Conservation (phyloP, 2,888 invertebrate species). For the Cephus nigrinus region DNA sequence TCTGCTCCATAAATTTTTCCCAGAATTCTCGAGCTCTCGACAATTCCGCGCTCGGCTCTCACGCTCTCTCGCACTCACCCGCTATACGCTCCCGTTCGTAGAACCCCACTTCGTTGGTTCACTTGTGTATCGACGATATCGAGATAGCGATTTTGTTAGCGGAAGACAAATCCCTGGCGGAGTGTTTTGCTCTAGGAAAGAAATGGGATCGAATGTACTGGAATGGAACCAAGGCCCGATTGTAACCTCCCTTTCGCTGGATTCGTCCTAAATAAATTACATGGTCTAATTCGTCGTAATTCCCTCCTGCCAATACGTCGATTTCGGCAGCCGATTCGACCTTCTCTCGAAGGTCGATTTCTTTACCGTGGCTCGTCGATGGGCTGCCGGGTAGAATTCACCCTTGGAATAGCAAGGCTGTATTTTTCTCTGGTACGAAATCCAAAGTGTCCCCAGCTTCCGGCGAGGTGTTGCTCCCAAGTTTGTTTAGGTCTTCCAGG, state of each 20-base stretch:
- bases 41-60: neutral
- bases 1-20: constrained; percentile 42
- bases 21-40: constrained; percentile 27
- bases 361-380: constrained; percentile 14
- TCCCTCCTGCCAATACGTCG: constrained; percentile 12
- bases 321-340: neutral
- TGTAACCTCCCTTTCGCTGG: neutral
- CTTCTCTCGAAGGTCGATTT: constrained; percentile 12
- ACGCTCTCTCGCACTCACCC: neutral
- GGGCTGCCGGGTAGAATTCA: neutral
- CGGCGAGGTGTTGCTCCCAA: constrained; percentile 4
- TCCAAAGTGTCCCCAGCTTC: neutral
- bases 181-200: neutral
- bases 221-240: neutral
- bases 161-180: neutral
- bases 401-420: neutral
- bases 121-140: neutral
- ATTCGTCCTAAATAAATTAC: constrained; percentile 7
- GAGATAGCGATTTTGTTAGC: neutral
- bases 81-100: neutral
- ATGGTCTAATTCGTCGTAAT: constrained; percentile 15
- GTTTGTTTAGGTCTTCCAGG: constrained; percentile 14
- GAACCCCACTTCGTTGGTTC: neutral
- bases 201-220: neutral
- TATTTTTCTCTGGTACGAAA: neutral